Conservation (phyloP, 2,888 invertebrate genomes). For the Odontocolon sp. region DNA sequence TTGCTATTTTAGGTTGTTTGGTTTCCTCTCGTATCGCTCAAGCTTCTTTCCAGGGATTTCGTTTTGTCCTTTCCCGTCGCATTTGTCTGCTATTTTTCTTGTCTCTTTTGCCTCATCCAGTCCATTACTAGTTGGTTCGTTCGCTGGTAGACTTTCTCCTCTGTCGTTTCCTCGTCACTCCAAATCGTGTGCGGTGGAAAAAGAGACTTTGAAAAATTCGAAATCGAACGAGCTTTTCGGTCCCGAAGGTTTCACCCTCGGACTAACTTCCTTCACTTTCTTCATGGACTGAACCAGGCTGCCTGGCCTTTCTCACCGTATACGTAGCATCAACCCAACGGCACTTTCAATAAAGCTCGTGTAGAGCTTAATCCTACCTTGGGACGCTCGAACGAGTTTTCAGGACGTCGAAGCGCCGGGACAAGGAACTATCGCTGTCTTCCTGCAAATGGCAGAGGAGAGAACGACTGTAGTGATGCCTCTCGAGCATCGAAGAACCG, state of each 20-base stretch:
- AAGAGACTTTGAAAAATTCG: neutral
- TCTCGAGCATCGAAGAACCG: neutral
- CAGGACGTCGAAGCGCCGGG: slow-evolving; percentile 51
- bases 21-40: slow-evolving; percentile 9
- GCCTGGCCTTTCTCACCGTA: slow-evolving; percentile 5
- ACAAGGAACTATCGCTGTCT: slow-evolving; percentile 34
- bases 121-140: slow-evolving; percentile 8
- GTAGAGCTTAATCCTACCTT: slow-evolving; percentile 55
- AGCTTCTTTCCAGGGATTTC: neutral
- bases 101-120: neutral
- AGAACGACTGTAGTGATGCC: neutral
- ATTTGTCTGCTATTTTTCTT: slow-evolving; percentile 14
- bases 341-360: slow-evolving; percentile 60
- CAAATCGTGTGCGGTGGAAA: neutral
- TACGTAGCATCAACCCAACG: slow-evolving; percentile 39
- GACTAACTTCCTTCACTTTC: neutral
- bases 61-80: slow-evolving; percentile 6
- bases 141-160: neutral
- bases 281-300: neutral
- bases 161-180: neutral
- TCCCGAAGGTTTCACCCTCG: neutral
- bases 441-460: slow-evolving; percentile 23
- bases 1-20: neutral
- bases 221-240: slow-evolving; percentile 4
- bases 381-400: slow-evolving; percentile 57